Evolutionary conservation across 2,888 invertebrate genomes (phyloP).

Genomic region (Rhorus exstirpatorius): DNA sequence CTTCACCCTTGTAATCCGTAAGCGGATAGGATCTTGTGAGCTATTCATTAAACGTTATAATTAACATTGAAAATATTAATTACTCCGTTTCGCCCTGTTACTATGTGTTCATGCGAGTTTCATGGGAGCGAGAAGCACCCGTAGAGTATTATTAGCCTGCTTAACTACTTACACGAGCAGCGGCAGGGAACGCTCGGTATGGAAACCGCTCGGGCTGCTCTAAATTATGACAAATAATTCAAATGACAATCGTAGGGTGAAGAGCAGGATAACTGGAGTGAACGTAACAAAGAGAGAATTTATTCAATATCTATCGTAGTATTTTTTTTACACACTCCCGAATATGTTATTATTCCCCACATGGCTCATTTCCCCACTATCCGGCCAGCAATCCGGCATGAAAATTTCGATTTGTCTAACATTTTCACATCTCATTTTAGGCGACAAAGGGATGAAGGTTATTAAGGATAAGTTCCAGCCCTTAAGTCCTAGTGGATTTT

Average conservation of each 20-base stretch:
- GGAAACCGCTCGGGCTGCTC: neutral
- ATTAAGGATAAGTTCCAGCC: too few species aligned
- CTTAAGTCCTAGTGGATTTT: too few species aligned
- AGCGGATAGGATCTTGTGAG: conserved; percentile 75
- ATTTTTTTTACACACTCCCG: too few species aligned
- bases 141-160: conserved; percentile 43
- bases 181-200: neutral
- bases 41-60: conserved; percentile 80
- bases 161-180: conserved; percentile 38
- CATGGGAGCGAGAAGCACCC: conserved; percentile 28
- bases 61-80: conserved; percentile 77
- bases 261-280: neutral
- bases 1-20: conserved; percentile 70
- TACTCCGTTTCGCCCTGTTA: conserved; percentile 44
- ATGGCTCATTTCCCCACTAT: neutral
- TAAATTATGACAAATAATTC: conserved; percentile 42
- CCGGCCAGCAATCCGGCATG: neutral
- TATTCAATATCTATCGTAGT: too few species aligned
- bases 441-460: too few species aligned
- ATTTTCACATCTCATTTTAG: too few species aligned
- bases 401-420: neutral
- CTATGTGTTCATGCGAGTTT: conserved; percentile 26
- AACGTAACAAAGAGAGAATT: too few species aligned
- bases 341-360: too few species aligned
- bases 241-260: conserved; percentile 10